Base-by-base conservation (phyloP, 2,888 invertebrate species). In the Apodemia zela region DNA sequence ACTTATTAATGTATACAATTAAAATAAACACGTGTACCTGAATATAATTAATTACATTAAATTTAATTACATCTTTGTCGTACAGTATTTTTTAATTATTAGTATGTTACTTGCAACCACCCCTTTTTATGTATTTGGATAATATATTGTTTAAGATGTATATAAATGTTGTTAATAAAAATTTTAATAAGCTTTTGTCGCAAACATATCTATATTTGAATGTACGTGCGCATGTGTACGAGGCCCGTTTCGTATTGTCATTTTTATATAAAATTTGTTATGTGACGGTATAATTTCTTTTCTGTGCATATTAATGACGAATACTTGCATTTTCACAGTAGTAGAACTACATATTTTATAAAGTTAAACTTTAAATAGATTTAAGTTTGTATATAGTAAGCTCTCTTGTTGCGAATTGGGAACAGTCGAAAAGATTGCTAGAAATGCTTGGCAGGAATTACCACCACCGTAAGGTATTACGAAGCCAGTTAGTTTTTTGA, bases 161-260 rank as follows among this genome's bases (percentile, higher is more conserved):
- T 73, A 76, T 76, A 76, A 63, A 63, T 69, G 68, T 78, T 80
- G 80, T 85, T 81, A 79, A 77, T 76, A 73, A 74, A 75, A 67
- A 73, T 79, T 80, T 79, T 78, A 81, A 77, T 84, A 87, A 83
- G 88, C 88, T 88, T 89, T 81, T 87, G 85, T 89, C 88, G 89
- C 89, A 87, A 86, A 89, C 90, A 89, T 89, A 89, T 89, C 89
- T 86, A 73, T 81, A 78, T 83, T 74, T 79, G 79, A 78, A 73
- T 73, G 75, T 76, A 70, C 73, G 82, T 79, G 75, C 72, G 81
- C 75, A 79, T 79, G 82, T 75, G 76, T 82, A 80, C 79, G 82
- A 79, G 72, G 69, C 72, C 76, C 72, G 75, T 78, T 74, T 74
- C 69, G 73, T 68, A 69, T 72, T 78, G 75, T 76, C 77, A 75